A percentile compares a stretch with the other conserved stretches of the same genome.
Evolutionary conservation across 2,888 invertebrate genomes (phyloP).

Genomic region (Spialia ferax): DNA sequence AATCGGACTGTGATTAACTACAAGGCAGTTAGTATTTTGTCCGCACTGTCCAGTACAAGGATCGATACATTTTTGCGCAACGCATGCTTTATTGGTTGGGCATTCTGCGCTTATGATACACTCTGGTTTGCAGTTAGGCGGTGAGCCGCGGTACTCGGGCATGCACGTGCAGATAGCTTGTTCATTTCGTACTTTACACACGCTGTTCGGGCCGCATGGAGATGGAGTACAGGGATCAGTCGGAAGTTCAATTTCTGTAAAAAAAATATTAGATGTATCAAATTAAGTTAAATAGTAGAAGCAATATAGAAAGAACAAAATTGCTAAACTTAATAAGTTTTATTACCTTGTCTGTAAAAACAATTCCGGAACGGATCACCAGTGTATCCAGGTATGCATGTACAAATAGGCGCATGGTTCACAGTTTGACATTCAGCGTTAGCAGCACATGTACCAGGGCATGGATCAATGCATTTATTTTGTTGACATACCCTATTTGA

Average conservation of each 20-base stretch:
- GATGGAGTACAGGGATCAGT: constrained; percentile 90
- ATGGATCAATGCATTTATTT: constrained; percentile 92
- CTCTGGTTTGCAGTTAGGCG: constrained; percentile 91
- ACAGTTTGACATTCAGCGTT: constrained; percentile 91
- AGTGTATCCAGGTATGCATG: constrained; percentile 88
- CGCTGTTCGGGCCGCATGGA: constrained; percentile 94
- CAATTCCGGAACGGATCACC: constrained; percentile 87
- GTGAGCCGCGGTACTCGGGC: constrained; percentile 88
- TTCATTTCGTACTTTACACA: constrained; percentile 90
- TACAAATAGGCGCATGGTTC: constrained; percentile 91
- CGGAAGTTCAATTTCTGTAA: constrained; percentile 67
- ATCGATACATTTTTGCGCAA: constrained; percentile 89
- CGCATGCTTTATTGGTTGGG: constrained; percentile 88
- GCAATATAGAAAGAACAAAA: too few relatives aligned
- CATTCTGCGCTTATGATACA: constrained; percentile 92
- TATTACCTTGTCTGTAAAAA: constrained; percentile 61
- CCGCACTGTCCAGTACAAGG: constrained; percentile 92
- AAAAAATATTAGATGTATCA: constrained; percentile 32
- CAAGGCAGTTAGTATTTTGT: constrained; percentile 90
- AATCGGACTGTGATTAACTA: constrained; percentile 90
- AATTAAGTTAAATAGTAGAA: too few relatives aligned
- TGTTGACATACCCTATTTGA: constrained; percentile 91
- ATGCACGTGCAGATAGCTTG: constrained; percentile 91
- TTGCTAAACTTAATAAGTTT: too few relatives aligned
- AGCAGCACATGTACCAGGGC: constrained; percentile 91